These are phyloP conservation scores for Tupaia tana DNA, from an alignment of 2,113 vertebrate species.

Conservation along the genomic window DNA sequence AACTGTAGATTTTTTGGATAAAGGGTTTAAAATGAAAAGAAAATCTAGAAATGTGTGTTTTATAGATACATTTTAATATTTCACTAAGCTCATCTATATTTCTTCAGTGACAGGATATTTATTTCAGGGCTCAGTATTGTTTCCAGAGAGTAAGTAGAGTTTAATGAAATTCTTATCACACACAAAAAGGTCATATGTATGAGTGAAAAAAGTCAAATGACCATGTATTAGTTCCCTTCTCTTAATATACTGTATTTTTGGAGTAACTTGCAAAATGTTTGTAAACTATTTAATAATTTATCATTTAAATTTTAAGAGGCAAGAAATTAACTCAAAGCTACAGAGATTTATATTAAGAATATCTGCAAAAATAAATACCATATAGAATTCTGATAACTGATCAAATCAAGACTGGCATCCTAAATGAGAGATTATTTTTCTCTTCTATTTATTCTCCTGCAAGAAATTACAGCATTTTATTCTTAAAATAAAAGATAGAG, in stretches of 20 bases:
- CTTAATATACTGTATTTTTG: background rate
- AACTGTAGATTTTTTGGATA: too few relatives aligned
- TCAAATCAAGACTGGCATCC: background rate
- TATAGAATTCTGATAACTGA: background rate
- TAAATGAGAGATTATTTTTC: background rate
- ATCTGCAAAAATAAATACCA: background rate
- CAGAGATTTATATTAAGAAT: background rate
- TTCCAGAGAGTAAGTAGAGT: background rate
- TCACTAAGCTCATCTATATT: background rate
- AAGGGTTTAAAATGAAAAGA: too few relatives aligned
- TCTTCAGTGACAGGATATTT: background rate
- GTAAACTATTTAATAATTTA: background rate
- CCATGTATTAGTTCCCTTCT: rapidly evolving
- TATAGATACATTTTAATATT: background rate
- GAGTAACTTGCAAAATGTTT: background rate
- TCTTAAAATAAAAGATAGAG: background rate
- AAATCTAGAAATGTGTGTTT: background rate
- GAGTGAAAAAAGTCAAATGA: background rate
- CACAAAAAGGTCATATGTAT: background rate
- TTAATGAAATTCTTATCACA: background rate
- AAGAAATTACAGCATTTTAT: background rate
- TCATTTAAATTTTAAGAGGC: background rate
- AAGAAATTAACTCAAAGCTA: background rate
- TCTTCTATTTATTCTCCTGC: background rate
- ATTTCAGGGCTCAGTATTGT: background rate